Evolutionary conservation across 2,113 vertebrate species (phyloP).

Genomic region (Zapus hudsonius): DNA sequence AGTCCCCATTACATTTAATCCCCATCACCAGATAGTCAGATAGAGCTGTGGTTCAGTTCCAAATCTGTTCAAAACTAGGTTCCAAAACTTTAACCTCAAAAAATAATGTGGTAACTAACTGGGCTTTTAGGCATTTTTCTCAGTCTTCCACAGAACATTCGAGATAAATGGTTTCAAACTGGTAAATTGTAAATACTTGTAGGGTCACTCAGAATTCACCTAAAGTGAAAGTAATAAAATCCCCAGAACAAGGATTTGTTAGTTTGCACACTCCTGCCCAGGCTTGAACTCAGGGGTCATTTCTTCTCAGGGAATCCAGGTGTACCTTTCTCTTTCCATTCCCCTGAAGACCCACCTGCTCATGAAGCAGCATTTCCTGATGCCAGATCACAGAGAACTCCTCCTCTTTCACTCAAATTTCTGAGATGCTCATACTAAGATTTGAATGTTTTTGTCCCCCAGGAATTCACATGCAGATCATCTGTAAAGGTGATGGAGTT

Average conservation of each 20-base stretch:
- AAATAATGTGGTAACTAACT: not conserved
- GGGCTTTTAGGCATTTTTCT: not conserved
- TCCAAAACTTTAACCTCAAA: not conserved
- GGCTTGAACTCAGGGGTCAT: not conserved
- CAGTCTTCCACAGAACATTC: not conserved
- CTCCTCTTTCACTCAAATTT: not conserved
- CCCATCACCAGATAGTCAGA: not conserved
- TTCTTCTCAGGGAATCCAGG: not conserved
- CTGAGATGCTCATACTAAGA: too few species aligned
- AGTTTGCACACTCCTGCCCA: not conserved
- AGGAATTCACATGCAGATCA: not conserved
- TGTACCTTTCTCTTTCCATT: not conserved
- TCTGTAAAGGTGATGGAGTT: not conserved
- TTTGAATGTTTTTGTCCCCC: not conserved
- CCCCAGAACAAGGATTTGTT: not conserved
- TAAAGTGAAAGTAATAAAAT: not conserved
- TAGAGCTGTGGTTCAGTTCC: not conserved
- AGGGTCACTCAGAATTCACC: not conserved
- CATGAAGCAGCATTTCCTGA: not conserved
- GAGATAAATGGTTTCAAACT: not conserved
- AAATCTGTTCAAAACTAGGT: not conserved
- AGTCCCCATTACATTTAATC: not conserved
- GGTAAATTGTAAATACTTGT: not conserved
- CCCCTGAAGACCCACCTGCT: not conserved
- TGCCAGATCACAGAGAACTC: not conserved